A percentile compares a stretch with the other conserved stretches of the same genome.
These are phyloP conservation scores for Hypocryptadius cinnamomeus DNA, from an alignment of 2,113 vertebrate genomes.

Conservation along the genomic window DNA sequence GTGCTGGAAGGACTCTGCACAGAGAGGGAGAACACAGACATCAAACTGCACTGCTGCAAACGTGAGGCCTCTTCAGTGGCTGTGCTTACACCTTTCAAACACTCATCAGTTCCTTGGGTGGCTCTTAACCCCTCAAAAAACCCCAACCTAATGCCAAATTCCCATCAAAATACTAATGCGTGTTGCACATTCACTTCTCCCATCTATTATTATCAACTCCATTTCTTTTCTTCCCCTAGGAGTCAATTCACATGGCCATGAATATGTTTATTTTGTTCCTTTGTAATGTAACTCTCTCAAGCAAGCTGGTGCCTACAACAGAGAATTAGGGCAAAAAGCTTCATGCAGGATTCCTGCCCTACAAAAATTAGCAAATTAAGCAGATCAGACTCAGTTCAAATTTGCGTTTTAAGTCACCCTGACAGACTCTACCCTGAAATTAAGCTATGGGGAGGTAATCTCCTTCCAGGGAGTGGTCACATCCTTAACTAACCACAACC, in stretches of 20 bases:
- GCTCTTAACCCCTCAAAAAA: not conserved
- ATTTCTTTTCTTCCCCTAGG: not conserved
- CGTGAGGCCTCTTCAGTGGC: not conserved
- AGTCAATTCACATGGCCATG: not conserved
- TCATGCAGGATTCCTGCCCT: not conserved
- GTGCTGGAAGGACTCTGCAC: constrained; percentile 88
- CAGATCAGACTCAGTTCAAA: not conserved
- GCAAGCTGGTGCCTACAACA: not conserved
- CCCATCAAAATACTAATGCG: not conserved
- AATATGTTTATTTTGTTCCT: not conserved
- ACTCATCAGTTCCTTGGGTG: not conserved
- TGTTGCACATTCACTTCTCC: not conserved
- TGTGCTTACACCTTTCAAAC: not conserved
- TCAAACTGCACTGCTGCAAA: not conserved
- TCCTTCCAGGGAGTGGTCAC: not conserved
- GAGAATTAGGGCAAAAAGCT: not conserved
- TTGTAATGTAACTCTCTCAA: not conserved
- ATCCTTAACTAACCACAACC: not conserved
- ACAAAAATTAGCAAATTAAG: not conserved
- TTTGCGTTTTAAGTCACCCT: not conserved
- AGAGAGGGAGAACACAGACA: not conserved
- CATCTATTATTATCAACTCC: not conserved
- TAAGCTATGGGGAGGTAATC: not conserved
- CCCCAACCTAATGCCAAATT: not conserved
- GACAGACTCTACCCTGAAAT: not conserved